Conservation (phyloP, 2,113 vertebrate species). For the Raphicerus campestris region DNA sequence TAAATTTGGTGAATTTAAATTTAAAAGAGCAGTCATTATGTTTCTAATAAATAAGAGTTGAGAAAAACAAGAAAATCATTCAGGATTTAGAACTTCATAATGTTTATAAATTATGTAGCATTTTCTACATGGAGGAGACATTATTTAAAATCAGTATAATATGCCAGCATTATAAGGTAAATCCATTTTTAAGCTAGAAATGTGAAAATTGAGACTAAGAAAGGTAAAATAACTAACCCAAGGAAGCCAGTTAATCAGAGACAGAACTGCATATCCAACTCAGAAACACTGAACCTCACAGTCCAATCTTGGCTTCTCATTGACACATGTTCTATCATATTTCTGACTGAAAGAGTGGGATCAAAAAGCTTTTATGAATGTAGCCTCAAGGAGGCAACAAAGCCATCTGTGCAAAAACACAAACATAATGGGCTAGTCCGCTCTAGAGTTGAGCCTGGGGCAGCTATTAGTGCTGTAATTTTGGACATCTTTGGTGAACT, state of each 20-base stretch:
- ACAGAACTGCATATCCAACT: not conserved
- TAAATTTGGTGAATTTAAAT: not conserved
- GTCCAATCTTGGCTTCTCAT: not conserved
- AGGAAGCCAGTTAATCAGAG: not conserved
- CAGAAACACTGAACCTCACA: not conserved
- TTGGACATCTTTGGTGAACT: slow-evolving; percentile 19
- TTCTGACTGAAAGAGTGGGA: not conserved
- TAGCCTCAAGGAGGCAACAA: not conserved
- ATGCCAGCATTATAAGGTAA: not conserved
- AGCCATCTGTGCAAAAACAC: not conserved
- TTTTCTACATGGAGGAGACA: not conserved
- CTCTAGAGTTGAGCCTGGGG: not conserved
- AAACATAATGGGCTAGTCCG: not conserved
- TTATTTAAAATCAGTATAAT: not conserved
- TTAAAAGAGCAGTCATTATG: not conserved
- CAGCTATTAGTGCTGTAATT: not conserved
- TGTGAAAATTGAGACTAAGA: not conserved
- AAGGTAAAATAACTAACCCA: not conserved
- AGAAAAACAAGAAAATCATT: not conserved
- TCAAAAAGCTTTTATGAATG: not conserved
- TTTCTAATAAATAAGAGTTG: not conserved
- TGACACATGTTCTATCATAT: not conserved
- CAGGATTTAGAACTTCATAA: not conserved
- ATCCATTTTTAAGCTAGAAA: not conserved
- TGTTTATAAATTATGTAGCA: not conserved